Conservation (phyloP, 2,113 vertebrate genomes). For the Paramormyrops kingsleyae region DNA sequence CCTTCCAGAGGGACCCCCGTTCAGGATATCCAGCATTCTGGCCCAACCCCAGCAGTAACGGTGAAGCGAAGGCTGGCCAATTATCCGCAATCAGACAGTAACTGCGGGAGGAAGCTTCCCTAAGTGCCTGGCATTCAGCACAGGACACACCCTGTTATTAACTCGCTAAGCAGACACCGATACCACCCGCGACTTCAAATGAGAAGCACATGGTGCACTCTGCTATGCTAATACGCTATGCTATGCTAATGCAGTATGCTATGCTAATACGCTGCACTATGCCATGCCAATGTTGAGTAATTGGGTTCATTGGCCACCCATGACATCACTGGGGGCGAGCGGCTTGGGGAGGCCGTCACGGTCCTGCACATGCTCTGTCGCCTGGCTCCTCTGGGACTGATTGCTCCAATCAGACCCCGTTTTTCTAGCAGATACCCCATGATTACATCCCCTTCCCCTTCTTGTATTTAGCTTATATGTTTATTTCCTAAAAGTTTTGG, state of each 20-base stretch:
- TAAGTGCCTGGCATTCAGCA: constrained; percentile 65
- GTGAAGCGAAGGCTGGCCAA: constrained; percentile 58
- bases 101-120: constrained; percentile 62
- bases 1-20: constrained; percentile 42
- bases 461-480: neutral
- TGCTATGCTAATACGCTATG: constrained; percentile 10
- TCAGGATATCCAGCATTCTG: constrained; percentile 47
- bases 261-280: neutral
- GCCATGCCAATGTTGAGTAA: constrained; percentile 34
- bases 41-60: constrained; percentile 52
- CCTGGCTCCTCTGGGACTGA: constrained; percentile 44
- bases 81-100: constrained; percentile 70
- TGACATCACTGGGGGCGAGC: constrained; percentile 42
- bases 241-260: neutral
- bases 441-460: constrained; percentile 38
- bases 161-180: constrained; percentile 30
- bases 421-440: constrained; percentile 48
- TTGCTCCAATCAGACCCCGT: constrained; percentile 58
- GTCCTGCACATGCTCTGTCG: constrained; percentile 41
- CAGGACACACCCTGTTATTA: constrained; percentile 67
- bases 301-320: constrained; percentile 28
- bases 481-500: too few species aligned
- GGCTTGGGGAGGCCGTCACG: constrained; percentile 12
- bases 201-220: constrained; percentile 52
- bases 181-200: constrained; percentile 52